A percentile compares a stretch with the other conserved stretches of the same genome.
These are phyloP conservation scores for Phrynocephalus guinanensis DNA, from an alignment of 2,797 vertebrate species.

Conservation along the genomic window DNA sequence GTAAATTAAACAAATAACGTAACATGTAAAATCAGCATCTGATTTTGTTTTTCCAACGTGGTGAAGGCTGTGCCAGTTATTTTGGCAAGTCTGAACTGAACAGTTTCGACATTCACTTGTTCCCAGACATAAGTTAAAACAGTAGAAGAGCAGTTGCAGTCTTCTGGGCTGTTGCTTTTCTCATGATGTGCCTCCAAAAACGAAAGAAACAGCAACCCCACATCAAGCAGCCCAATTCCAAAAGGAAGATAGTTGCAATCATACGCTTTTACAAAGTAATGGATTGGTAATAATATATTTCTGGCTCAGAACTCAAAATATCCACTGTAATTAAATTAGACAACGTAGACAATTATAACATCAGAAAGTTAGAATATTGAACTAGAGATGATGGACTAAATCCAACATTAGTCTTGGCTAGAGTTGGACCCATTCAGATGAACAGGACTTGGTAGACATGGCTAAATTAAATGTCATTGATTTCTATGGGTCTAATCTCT, in stretches of 20 bases:
- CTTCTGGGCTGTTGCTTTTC: constrained; percentile 83
- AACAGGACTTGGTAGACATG: not conserved
- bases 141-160: constrained; percentile 80
- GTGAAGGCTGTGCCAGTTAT: not conserved
- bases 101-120: not conserved
- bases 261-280: constrained; percentile 88
- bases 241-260: constrained; percentile 85
- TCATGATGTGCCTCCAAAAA: constrained; percentile 74
- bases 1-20: not conserved
- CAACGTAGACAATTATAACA: constrained; percentile 76
- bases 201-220: not conserved
- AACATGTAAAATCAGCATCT: not conserved
- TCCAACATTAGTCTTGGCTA: not conserved
- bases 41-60: not conserved
- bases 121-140: not conserved
- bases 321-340: constrained; percentile 73
- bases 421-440: not conserved
- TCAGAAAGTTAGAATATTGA: constrained; percentile 77
- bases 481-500: not conserved
- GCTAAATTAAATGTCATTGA: not conserved
- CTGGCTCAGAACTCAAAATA: constrained; percentile 71
- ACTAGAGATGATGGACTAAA: constrained; percentile 71
- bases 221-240: not conserved
- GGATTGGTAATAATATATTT: constrained; percentile 75
- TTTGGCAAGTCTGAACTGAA: not conserved